Evolutionary conservation across 2,797 vertebrate genomes (phyloP).

Genomic region (Babyrousa celebensis): DNA sequence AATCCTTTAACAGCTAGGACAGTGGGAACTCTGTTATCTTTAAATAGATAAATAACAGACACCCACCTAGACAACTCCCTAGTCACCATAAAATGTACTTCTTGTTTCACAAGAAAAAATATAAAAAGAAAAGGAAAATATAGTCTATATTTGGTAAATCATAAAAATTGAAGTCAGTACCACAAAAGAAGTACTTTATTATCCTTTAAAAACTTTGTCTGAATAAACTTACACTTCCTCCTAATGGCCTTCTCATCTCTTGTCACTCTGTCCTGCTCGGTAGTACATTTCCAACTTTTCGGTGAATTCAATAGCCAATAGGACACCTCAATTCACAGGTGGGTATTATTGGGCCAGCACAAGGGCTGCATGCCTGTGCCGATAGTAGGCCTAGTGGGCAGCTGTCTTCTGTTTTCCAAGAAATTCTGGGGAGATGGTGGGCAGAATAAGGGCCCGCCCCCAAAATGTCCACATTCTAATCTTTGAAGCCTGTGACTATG

Average conservation of each 20-base stretch:
- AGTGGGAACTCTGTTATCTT: not conserved
- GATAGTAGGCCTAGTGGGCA: not conserved
- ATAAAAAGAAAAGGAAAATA: not conserved
- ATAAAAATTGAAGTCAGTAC: not conserved
- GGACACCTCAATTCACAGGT: not conserved
- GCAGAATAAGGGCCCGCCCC: not conserved
- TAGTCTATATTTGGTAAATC: not conserved
- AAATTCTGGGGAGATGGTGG: not conserved
- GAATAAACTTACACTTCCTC: not conserved
- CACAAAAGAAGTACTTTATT: not conserved
- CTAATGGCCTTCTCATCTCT: not conserved
- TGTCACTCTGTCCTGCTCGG: not conserved
- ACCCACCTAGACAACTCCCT: not conserved
- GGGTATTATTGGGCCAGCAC: accelerated
- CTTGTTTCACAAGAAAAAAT: not conserved
- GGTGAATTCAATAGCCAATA: not conserved
- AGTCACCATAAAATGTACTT: not conserved
- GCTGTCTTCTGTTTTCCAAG: not conserved
- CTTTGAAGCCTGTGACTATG: not conserved
- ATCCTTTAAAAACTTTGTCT: not conserved
- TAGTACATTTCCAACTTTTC: not conserved
- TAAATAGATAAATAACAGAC: not conserved
- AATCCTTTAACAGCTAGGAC: too few relatives aligned
- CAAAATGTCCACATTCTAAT: not conserved
- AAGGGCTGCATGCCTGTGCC: not conserved